A percentile compares a stretch with the other conserved stretches of the same genome.
Evolutionary conservation across 2,113 vertebrate species (phyloP).

Genomic region (Sinocyclocheilus maitianheensis): DNA sequence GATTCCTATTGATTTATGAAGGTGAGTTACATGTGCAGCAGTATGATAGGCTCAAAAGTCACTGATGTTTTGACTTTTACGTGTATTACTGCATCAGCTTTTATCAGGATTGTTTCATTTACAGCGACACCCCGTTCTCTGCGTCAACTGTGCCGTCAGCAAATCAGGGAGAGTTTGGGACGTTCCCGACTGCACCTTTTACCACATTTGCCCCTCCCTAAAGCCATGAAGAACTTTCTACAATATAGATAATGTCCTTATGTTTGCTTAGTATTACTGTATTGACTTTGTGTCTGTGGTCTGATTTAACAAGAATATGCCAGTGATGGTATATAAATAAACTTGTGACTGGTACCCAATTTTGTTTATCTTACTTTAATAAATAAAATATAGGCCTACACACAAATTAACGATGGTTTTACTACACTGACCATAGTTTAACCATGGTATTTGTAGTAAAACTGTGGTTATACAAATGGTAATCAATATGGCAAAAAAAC

Average conservation of each 20-base stretch:
- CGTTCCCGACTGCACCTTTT: conserved; percentile 85
- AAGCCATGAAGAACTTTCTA: conserved; percentile 84
- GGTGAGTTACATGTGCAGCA: conserved; percentile 69
- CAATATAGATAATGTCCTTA: conserved; percentile 81
- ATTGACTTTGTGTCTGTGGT: neutral
- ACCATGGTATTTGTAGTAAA: no score
- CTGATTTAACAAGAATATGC: neutral
- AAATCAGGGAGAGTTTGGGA: conserved; percentile 84
- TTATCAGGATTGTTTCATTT: conserved; percentile 15
- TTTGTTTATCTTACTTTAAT: neutral
- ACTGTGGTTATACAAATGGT: no score
- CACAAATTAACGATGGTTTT: no score
- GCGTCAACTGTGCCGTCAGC: conserved; percentile 86
- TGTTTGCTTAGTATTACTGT: neutral
- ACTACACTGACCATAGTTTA: no score
- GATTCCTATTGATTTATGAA: conserved; percentile 86
- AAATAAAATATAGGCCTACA: neutral
- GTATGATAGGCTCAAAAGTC: neutral
- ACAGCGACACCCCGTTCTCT: conserved; percentile 87
- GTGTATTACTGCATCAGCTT: neutral
- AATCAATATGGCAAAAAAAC: no score
- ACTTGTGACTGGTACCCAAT: neutral
- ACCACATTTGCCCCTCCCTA: conserved; percentile 87
- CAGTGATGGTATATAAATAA: neutral
- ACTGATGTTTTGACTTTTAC: neutral